Evolutionary conservation across 2,888 invertebrate species (phyloP), one percentile per base, ranked within the genome.

Genomic region (Drosophila peninsularis): DNA sequence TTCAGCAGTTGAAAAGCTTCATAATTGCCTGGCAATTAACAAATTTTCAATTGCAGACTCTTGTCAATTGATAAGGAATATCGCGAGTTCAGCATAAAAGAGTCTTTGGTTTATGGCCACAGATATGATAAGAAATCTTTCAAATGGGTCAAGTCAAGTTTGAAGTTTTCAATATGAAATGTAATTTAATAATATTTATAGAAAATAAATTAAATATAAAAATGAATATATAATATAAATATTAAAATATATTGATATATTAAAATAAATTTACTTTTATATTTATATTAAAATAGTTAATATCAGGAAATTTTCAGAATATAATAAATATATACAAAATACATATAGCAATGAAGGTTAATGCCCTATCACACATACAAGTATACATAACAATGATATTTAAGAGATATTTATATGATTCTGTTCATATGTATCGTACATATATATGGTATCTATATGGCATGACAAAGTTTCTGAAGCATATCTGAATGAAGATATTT

Each of bases 81-180:
- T 54, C 42, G 42, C 32, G n/a, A 57, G 41, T 37, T 36, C 17
- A 54, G 11, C 41, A 54, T 34, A 39, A 47, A 32, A 39, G 10
- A 27, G 13, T 39, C 36, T 36, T 61, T 1, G 21, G 6, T 67
- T 61, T 53, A 41, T 49, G 19, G 24, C 34, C 37, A 36, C n/a
- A 41, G 49, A 21, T 68, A 52, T 62, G 57, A 54, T 68, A 74
- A 54, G 61, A 32, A 74, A 57, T 75, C 65, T 52, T 52, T 27
- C 19, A 61, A 34, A 42, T 44, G 36, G 44, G 19, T 30, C 30
- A 70, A 70, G 5, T 30, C n/a, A 36, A 45, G 27, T 30, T 24
- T 54, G 6, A 10, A 36, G 4, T 13, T 21, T 9, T 19, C 19
- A 17, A 54, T 17, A 17, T 19, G 6, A 5, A 54, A 45, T 27